Conservation (phyloP, 2,888 invertebrate genomes). For the Empis livida region DNA sequence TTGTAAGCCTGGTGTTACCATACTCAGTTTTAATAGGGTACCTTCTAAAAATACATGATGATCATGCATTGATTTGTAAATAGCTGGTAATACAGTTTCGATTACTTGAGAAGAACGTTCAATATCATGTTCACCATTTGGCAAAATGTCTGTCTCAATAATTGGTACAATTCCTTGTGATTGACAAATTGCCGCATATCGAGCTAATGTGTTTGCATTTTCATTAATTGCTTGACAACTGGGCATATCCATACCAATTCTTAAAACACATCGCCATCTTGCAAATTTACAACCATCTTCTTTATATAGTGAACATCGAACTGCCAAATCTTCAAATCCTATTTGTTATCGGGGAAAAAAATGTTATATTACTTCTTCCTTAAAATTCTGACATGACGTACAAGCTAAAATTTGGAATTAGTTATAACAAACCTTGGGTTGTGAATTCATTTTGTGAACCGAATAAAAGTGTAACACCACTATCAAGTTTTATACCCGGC, state of each 20-base stretch:
- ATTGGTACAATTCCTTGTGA: slow-evolving; percentile 91
- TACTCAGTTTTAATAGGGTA: slow-evolving; percentile 91
- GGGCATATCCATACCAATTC: slow-evolving; percentile 74
- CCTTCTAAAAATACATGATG: slow-evolving; percentile 94
- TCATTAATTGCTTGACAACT: slow-evolving; percentile 75
- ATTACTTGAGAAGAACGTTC: slow-evolving; percentile 81
- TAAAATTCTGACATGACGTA: too few relatives aligned
- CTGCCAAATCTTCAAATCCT: slow-evolving; percentile 78
- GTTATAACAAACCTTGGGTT: slow-evolving; percentile 7
- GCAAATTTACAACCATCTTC: slow-evolving; percentile 90
- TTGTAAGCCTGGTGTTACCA: slow-evolving; percentile 78
- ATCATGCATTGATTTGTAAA: slow-evolving; percentile 86
- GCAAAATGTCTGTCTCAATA: slow-evolving; percentile 90
- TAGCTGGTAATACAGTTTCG: slow-evolving; percentile 78
- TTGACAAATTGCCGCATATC: slow-evolving; percentile 87
- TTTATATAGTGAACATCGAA: slow-evolving; percentile 86
- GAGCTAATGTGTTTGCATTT: slow-evolving; percentile 87
- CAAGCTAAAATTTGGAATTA: too few relatives aligned
- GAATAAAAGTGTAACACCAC: background rate
- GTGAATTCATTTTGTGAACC: background rate
- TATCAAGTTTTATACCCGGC: background rate
- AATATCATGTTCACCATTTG: slow-evolving; percentile 88
- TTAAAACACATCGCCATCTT: slow-evolving; percentile 89
- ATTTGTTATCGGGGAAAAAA: slow-evolving; percentile 14
- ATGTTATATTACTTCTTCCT: too few relatives aligned